These are phyloP conservation scores for Papilio xuthus DNA, from an alignment of 1,140 invertebrate species.

Conservation along the genomic window DNA sequence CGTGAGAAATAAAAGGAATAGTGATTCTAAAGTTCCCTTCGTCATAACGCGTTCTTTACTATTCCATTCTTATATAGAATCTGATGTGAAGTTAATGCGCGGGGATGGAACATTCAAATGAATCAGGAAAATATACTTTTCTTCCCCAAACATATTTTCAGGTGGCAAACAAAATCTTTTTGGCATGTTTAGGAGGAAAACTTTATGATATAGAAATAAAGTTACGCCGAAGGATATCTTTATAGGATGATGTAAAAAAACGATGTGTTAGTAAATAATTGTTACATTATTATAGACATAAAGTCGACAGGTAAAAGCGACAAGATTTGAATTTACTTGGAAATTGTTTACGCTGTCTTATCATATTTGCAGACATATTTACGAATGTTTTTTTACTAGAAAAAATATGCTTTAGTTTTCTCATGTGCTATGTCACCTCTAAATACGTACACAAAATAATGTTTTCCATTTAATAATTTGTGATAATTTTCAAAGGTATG, in stretches of 20 bases:
- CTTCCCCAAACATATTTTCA: slow-evolving; percentile 32
- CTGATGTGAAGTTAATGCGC: slow-evolving; percentile 30
- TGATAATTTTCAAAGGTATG: too few relatives aligned
- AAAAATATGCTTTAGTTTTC: not conserved
- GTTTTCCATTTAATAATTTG: not conserved
- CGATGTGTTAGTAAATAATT: slow-evolving; percentile 11
- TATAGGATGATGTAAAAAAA: not conserved
- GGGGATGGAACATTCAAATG: slow-evolving; percentile 27
- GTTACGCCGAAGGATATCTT: not conserved
- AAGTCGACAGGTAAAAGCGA: not conserved
- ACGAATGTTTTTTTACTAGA: slow-evolving; percentile 13
- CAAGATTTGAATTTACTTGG: slow-evolving; percentile 7
- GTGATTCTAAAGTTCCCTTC: not conserved
- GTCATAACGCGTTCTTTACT: slow-evolving; percentile 9
- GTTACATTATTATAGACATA: slow-evolving; percentile 11
- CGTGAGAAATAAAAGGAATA: not conserved
- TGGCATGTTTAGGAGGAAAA: slow-evolving; percentile 22
- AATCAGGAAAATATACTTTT: slow-evolving; percentile 30
- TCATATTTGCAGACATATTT: not conserved
- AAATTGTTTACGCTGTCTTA: slow-evolving; percentile 16
- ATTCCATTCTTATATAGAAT: slow-evolving; percentile 25
- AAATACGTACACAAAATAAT: not conserved
- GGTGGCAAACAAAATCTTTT: slow-evolving; percentile 35
- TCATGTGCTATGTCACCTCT: not conserved
- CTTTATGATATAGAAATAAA: slow-evolving; percentile 11